phyloP scores from a whole-genome alignment of 2,797 vertebrate species.

The Enteromius radiatus region DNA sequence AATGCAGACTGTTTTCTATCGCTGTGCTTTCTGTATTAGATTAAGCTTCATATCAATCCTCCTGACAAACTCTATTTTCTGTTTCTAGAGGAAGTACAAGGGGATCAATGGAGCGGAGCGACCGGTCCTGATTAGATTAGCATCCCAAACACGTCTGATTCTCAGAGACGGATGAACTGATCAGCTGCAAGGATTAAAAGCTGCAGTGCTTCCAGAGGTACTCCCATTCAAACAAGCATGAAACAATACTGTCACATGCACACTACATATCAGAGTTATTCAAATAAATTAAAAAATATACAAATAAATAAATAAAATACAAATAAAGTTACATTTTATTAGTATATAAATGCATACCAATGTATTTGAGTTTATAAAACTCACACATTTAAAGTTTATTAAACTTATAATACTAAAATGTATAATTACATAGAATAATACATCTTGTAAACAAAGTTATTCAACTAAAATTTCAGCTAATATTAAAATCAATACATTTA shows the following conservation, averaged over 20 bases:
- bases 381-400: background rate
- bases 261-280: background rate
- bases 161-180: background rate
- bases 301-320: too few relatives aligned
- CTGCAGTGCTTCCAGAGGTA: background rate
- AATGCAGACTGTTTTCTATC: background rate
- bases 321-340: background rate
- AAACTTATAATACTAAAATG: background rate
- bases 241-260: background rate
- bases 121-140: background rate
- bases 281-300: too few relatives aligned
- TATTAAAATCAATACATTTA: too few relatives aligned
- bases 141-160: background rate
- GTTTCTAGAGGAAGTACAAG: background rate
- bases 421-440: background rate
- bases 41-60: background rate
- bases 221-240: background rate
- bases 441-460: background rate
- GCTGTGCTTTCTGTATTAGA: slow-evolving; percentile 7
- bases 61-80: background rate
- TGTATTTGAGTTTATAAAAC: background rate
- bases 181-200: background rate
- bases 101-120: background rate
- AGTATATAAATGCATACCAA: background rate
- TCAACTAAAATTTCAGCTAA: background rate